These are phyloP conservation scores for Drosophila mettleri DNA, from an alignment of 2,888 invertebrate species.

Conservation along the genomic window DNA sequence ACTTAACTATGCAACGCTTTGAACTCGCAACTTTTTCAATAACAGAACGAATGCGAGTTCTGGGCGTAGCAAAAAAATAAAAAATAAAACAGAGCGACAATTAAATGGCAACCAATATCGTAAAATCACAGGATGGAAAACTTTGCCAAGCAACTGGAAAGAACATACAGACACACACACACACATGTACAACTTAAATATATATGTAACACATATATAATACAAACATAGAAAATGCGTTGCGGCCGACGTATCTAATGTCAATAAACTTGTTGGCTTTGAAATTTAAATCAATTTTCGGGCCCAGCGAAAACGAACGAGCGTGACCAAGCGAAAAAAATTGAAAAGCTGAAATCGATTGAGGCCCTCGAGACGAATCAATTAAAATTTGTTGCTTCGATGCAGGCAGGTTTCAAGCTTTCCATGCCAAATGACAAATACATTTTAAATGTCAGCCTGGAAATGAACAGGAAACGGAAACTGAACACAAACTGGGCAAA, in stretches of 20 bases:
- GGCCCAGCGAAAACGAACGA: slow-evolving; percentile 27
- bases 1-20: slow-evolving; percentile 35
- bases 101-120: slow-evolving; percentile 27
- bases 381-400: slow-evolving; percentile 63
- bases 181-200: not conserved
- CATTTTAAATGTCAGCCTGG: slow-evolving; percentile 34
- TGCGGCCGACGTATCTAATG: slow-evolving; percentile 50
- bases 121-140: slow-evolving; percentile 44
- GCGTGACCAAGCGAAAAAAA: slow-evolving; percentile 24
- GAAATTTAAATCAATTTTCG: slow-evolving; percentile 69
- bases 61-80: slow-evolving; percentile 22
- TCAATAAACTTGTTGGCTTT: slow-evolving; percentile 76
- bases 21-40: slow-evolving; percentile 68
- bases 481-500: slow-evolving; percentile 12
- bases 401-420: slow-evolving; percentile 9
- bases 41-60: slow-evolving; percentile 37
- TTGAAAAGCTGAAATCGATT: slow-evolving; percentile 52
- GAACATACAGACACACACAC: not conserved
- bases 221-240: slow-evolving; percentile 1
- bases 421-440: slow-evolving; percentile 50
- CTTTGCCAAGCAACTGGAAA: slow-evolving; percentile 30
- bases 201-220: not conserved
- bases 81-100: slow-evolving; percentile 29
- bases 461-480: slow-evolving; percentile 67
- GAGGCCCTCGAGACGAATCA: slow-evolving; percentile 65